Evolutionary conservation across 2,888 invertebrate genomes (phyloP), one percentile per base, ranked within the genome.

Genomic region (Acleris sparsana): DNA sequence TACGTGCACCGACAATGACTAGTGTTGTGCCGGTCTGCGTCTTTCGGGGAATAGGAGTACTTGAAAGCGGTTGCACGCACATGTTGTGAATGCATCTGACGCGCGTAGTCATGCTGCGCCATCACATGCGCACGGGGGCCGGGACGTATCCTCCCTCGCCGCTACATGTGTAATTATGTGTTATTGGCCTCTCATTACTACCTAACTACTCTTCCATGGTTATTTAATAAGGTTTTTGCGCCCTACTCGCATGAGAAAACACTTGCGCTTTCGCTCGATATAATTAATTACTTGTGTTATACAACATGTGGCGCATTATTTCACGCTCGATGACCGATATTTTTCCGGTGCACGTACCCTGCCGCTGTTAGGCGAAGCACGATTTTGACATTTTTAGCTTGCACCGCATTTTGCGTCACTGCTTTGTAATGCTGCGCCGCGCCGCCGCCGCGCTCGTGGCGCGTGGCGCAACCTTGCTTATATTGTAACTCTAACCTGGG

Each of bases 371-470:
- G 85, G 82, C 79, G 72, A 84, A 82, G 77, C 72, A 80, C 89
- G 88, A 86, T 81, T 88, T 85, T 90, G 89, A 89, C 89, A 91
- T 91, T 91, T 88, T 85, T 88, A 85, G 85, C 80, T 82, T 80
- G 46, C 51, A 72, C 74, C 75, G 73, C 74, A 71, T 76, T 78
- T 90, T 89, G 84, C 88, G 79, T 83, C 85, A 88, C 72, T 68
- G 69, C 69, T 83, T 82, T 82, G 79, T 86, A 88, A 87, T 85
- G 84, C 78, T 82, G 39, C 39, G 39, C 13, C 39, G 80, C 77
- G 75, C 73, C 29, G 29, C 29, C 33, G 33, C 3, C 13, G 80
- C 77, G 75, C 73, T 78, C 70, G 75, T 75, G 81, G 74, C 72
- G 78, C 72, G 73, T 87, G 81, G 83, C 78, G 85, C 80, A 85